Evolutionary conservation across 64 coral and sea anemone genomes (phyloP).

Genomic region (Pocillopora verrucosa): DNA sequence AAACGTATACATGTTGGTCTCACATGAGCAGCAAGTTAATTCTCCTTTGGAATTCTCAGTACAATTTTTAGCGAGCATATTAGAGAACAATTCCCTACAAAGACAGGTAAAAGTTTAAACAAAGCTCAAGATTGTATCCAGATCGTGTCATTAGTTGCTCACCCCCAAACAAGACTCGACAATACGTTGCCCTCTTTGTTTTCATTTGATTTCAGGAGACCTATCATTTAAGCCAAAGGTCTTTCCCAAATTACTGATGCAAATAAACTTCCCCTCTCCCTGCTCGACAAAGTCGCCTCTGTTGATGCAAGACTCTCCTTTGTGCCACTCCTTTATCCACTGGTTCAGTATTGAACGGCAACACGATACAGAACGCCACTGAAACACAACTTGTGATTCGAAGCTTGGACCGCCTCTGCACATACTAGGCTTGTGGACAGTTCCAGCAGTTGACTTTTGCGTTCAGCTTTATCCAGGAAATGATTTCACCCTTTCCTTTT

Average conservation of each 20-base stretch:
- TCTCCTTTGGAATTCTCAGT: too few species aligned
- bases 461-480: not conserved
- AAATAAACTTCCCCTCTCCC: not conserved
- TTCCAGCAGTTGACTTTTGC: not conserved
- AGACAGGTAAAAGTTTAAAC: not conserved
- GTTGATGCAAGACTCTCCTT: not conserved
- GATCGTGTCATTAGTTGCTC: not conserved
- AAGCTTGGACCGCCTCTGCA: not conserved
- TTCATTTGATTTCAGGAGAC: not conserved
- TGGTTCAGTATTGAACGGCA: not conserved
- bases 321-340: not conserved
- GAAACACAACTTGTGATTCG: conserved; percentile 28
- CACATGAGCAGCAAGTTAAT: too few species aligned
- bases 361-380: conserved; percentile 32
- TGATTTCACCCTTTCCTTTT: not conserved
- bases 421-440: not conserved
- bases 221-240: not conserved
- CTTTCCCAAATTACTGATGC: conserved; percentile 32
- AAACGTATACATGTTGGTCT: too few species aligned
- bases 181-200: not conserved
- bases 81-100: too few species aligned
- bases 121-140: not conserved
- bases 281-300: not conserved
- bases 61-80: too few species aligned
- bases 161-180: not conserved